A percentile compares a stretch with the other conserved stretches of the same genome.
These are phyloP conservation scores for Nothobranchius furzeri DNA, from an alignment of 2,113 vertebrate genomes.

Conservation along the genomic window DNA sequence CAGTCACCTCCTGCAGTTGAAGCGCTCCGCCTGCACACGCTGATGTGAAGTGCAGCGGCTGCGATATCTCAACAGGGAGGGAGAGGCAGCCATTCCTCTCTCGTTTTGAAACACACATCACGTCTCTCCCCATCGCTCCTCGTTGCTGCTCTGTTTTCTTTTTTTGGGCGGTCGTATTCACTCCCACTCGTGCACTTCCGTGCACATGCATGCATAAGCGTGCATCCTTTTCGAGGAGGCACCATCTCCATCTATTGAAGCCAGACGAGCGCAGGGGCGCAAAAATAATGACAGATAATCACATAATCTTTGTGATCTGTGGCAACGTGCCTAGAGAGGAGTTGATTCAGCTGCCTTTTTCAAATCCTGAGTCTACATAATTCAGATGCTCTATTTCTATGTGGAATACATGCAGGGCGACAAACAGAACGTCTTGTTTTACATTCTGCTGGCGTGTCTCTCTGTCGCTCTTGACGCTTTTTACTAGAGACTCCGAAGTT, in stretches of 20 bases:
- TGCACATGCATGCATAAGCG: neutral
- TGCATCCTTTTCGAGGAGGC: constrained; percentile 49
- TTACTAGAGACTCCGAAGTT: constrained; percentile 1
- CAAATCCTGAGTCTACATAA: constrained; percentile 36
- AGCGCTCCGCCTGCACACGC: constrained; percentile 57
- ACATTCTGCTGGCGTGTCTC: constrained; percentile 15
- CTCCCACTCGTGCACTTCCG: constrained; percentile 31
- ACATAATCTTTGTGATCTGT: constrained; percentile 68
- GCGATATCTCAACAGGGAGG: constrained; percentile 41
- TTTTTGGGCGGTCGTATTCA: constrained; percentile 13
- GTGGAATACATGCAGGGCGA: constrained; percentile 19
- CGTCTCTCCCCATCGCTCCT: constrained; percentile 25
- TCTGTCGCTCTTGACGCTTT: neutral
- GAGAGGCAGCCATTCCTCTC: constrained; percentile 38
- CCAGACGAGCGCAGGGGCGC: constrained; percentile 35
- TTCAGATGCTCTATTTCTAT: constrained; percentile 32
- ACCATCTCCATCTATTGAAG: constrained; percentile 62
- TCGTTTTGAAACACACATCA: constrained; percentile 55
- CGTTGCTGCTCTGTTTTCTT: constrained; percentile 28
- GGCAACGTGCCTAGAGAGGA: constrained; percentile 51
- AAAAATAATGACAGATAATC: constrained; percentile 78
- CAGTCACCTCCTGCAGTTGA: constrained; percentile 37
- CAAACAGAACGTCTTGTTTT: constrained; percentile 8
- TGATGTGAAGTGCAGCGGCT: constrained; percentile 56
- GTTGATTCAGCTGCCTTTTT: constrained; percentile 64